Conservation (phyloP, 1,140 invertebrate species). For the Copidosoma floridanum region DNA sequence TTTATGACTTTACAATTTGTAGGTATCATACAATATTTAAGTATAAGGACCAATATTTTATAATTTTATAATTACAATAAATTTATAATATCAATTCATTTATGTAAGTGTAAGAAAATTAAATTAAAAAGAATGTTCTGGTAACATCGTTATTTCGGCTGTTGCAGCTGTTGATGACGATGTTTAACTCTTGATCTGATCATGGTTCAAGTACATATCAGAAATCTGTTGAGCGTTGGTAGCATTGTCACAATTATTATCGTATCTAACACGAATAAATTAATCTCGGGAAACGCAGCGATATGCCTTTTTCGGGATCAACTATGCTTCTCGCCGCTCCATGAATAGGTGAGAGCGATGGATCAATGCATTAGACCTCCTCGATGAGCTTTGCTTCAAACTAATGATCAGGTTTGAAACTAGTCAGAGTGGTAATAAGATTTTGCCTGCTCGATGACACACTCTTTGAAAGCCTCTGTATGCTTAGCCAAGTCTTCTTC, state of each 20-base stretch:
- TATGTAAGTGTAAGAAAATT: too few relatives aligned
- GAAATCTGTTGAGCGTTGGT: constrained; percentile 87
- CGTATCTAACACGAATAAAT: constrained; percentile 88
- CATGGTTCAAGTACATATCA: constrained; percentile 82
- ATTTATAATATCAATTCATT: too few relatives aligned
- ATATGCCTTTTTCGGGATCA: constrained; percentile 92
- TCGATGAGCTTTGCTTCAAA: constrained; percentile 91
- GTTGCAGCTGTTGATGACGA: constrained; percentile 34
- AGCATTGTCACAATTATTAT: constrained; percentile 91
- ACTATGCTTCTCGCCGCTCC: constrained; percentile 85
- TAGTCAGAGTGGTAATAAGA: constrained; percentile 85
- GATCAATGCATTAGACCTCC: constrained; percentile 98
- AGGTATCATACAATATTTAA: too few relatives aligned
- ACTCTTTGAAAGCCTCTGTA: constrained; percentile 75
- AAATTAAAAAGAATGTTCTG: constrained; percentile 46
- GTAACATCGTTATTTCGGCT: constrained; percentile 71
- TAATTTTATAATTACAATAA: too few relatives aligned
- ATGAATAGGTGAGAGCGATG: constrained; percentile 95
- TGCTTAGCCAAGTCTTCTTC: constrained; percentile 86
- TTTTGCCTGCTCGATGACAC: constrained; percentile 73
- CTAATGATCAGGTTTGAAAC: constrained; percentile 89
- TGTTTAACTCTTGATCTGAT: constrained; percentile 84
- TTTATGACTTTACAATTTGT: too few relatives aligned
- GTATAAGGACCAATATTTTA: too few relatives aligned
- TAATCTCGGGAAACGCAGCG: constrained; percentile 95